Evolutionary conservation across 2,888 invertebrate genomes (phyloP).

Genomic region (Synanthedon andrenaeformis): DNA sequence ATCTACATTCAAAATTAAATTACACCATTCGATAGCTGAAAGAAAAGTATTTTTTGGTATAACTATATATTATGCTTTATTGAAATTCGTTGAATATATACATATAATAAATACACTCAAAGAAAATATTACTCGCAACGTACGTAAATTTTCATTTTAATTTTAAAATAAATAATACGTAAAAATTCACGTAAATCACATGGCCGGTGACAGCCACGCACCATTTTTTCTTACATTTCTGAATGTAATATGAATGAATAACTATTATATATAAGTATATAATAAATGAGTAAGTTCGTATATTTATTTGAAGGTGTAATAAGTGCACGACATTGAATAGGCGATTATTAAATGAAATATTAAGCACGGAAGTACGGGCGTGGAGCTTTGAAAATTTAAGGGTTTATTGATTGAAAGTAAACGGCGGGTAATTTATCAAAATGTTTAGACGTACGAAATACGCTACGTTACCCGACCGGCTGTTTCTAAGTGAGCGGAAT

Average conservation of each 20-base stretch:
- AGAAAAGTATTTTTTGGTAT: too few relatives aligned
- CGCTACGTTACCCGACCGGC: conserved; percentile 17
- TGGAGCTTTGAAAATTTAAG: conserved; percentile 7
- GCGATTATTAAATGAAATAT: background rate
- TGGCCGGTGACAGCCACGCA: background rate
- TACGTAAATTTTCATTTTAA: too few relatives aligned
- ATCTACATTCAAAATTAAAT: too few relatives aligned
- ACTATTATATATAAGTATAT: too few relatives aligned
- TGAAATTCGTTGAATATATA: too few relatives aligned
- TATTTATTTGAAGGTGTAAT: conserved; percentile 7
- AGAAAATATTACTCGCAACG: too few relatives aligned
- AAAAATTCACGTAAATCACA: too few relatives aligned
- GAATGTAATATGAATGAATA: too few relatives aligned
- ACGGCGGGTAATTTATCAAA: conserved; percentile 27
- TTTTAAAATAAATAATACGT: too few relatives aligned
- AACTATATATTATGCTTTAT: too few relatives aligned
- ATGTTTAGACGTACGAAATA: conserved; percentile 23
- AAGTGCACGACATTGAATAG: background rate
- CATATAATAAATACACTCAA: too few relatives aligned
- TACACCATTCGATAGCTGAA: too few relatives aligned
- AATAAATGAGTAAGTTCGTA: conserved; percentile 7
- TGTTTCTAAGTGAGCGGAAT: conserved; percentile 29
- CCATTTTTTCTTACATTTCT: background rate
- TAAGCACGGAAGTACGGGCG: conserved; percentile 6
- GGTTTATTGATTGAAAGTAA: conserved; percentile 8